These are phyloP conservation scores for Antechinus flavipes DNA, from an alignment of 2,113 vertebrate species.

Conservation along the genomic window DNA sequence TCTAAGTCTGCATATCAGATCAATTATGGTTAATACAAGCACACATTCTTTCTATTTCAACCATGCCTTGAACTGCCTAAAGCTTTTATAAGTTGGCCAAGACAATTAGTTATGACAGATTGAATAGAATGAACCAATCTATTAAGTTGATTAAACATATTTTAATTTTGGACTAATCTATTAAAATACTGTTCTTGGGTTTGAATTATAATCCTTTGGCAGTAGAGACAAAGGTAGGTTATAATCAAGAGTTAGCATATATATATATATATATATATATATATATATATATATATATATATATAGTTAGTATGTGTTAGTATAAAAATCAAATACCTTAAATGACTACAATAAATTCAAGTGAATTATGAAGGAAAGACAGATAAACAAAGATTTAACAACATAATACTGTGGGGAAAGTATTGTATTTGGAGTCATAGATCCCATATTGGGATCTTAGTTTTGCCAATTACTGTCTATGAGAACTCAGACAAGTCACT, in stretches of 20 bases:
- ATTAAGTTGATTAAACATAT: neutral
- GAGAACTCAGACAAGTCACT: neutral
- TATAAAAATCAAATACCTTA: too few species aligned
- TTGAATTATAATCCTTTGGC: conserved; percentile 40
- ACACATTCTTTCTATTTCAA: neutral
- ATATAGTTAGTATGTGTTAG: too few species aligned
- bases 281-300: too few species aligned
- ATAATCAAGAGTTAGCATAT: neutral
- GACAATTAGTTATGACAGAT: neutral
- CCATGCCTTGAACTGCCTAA: neutral
- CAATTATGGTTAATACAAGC: too few species aligned
- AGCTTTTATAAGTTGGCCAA: conserved; percentile 8
- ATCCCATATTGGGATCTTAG: neutral
- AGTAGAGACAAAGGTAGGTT: neutral
- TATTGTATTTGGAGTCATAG: neutral
- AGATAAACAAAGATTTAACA: neutral
- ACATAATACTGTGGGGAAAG: neutral
- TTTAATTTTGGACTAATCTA: conserved; percentile 52
- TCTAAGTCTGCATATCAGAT: neutral
- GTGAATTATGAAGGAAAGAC: too few species aligned
- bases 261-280: too few species aligned
- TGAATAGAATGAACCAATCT: neutral
- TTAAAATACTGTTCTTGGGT: conserved; percentile 37
- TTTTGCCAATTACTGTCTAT: neutral
- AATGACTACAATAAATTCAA: too few species aligned